Conservation (phyloP, 2,113 vertebrate genomes). For the Formicarius rufipectus region DNA sequence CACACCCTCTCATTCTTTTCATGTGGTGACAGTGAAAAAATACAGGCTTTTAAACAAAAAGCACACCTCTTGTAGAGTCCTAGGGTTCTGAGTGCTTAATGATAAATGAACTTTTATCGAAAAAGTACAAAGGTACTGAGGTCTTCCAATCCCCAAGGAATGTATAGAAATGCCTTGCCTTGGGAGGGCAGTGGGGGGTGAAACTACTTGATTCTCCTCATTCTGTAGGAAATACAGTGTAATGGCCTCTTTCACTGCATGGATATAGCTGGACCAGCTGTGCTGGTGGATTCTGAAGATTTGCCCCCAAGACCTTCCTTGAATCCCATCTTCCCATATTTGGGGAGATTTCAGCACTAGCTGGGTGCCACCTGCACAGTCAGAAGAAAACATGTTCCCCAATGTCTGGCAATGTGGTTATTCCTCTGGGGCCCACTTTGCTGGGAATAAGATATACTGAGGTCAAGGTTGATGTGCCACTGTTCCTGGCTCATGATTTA, state of each 20-base stretch:
- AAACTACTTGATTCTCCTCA: too few relatives aligned
- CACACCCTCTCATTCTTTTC: background rate
- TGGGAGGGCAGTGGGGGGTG: rapidly evolving
- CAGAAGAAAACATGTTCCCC: background rate
- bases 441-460: too few relatives aligned
- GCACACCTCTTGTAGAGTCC: background rate
- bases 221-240: background rate
- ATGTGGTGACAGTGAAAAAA: background rate
- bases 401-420: background rate
- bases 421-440: background rate
- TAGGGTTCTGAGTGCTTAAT: background rate
- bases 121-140: background rate
- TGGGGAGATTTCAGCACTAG: background rate
- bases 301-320: background rate
- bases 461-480: background rate
- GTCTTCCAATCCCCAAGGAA: background rate
- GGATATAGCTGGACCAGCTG: rapidly evolving
- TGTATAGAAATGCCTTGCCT: background rate
- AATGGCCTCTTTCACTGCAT: background rate
- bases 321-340: rapidly evolving
- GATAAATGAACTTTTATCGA: background rate
- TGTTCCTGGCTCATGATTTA: background rate
- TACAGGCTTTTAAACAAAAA: background rate
- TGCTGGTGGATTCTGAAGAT: background rate
- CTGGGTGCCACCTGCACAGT: background rate